These are phyloP conservation scores for Pseudoips prasinana DNA, from an alignment of 2,888 invertebrate genomes.

Conservation along the genomic window DNA sequence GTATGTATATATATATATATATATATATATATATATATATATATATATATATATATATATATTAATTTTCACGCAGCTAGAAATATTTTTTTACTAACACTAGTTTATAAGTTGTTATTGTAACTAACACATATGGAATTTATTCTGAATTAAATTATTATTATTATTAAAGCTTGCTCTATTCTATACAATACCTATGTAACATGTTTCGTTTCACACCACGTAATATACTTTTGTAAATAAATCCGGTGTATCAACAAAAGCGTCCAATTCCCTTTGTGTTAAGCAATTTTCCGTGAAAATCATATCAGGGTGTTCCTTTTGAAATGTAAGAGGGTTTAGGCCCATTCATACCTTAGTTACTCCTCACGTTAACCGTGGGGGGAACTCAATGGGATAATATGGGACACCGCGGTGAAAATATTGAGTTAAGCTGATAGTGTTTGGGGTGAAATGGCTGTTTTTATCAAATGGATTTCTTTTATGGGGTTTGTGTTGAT, in stretches of 20 bases:
- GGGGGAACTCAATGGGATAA: conserved; percentile 27
- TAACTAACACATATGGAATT: no score
- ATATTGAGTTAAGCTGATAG: conserved; percentile 24
- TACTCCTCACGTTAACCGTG: conserved; percentile 39
- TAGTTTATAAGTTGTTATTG: no score
- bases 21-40: no score
- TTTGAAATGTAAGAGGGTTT: conserved; percentile 52
- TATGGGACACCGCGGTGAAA: conserved; percentile 17
- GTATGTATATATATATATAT: no score
- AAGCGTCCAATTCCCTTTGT: conserved; percentile 41
- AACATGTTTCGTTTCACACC: no score
- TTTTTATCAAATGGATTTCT: conserved; percentile 14
- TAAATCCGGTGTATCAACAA: conserved; percentile 35
- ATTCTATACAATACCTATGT: no score
- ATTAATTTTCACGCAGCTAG: no score
- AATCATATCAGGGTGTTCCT: conserved; percentile 48
- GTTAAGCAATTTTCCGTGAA: conserved; percentile 48
- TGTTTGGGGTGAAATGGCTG: conserved; percentile 8
- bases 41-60: no score
- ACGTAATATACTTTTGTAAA: conserved; percentile 19
- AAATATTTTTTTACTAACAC: no score
- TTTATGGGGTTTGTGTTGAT: neutral
- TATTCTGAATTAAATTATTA: no score
- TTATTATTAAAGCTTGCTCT: no score
- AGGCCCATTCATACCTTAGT: conserved; percentile 53